phyloP scores from a whole-genome alignment of 2,888 invertebrate genomes.

The Itoplectis maculator region DNA sequence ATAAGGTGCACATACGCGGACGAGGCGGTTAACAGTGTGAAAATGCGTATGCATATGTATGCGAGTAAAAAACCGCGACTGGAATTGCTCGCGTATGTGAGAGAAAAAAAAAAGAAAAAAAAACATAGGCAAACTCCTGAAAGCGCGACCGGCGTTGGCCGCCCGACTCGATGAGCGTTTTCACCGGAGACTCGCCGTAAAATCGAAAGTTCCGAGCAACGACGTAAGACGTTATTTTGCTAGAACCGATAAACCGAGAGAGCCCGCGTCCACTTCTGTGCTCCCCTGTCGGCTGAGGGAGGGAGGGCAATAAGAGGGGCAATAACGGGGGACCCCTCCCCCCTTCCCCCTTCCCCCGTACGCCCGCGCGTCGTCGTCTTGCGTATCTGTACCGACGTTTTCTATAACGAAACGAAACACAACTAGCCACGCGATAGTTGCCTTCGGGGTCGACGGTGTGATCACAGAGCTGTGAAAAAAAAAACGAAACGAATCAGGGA shows the following conservation, averaged over 20 bases:
- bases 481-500: constrained; percentile 4
- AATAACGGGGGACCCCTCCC: too few species aligned
- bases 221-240: constrained; percentile 69
- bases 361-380: too few species aligned
- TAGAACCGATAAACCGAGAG: constrained; percentile 65
- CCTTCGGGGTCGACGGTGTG: background rate
- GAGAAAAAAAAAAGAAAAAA: constrained; percentile 30
- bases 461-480: constrained; percentile 9
- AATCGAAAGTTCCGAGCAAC: constrained; percentile 76
- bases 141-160: constrained; percentile 78
- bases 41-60: background rate
- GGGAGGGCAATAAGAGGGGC: too few species aligned
- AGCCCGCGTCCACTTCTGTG: constrained; percentile 36
- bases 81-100: background rate
- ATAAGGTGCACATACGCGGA: background rate
- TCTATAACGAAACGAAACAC: constrained; percentile 26
- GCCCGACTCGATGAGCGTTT: constrained; percentile 69
- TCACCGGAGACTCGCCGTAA: constrained; percentile 70
- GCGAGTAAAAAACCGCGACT: constrained; percentile 3
- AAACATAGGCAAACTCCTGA: constrained; percentile 73
- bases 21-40: constrained; percentile 38
- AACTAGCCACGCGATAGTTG: background rate
- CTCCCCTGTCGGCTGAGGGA: background rate
- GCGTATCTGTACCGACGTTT: constrained; percentile 39
- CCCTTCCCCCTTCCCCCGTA: too few species aligned